Conservation (phyloP, 2,888 invertebrate species). For the Platycnemis pennipes region DNA sequence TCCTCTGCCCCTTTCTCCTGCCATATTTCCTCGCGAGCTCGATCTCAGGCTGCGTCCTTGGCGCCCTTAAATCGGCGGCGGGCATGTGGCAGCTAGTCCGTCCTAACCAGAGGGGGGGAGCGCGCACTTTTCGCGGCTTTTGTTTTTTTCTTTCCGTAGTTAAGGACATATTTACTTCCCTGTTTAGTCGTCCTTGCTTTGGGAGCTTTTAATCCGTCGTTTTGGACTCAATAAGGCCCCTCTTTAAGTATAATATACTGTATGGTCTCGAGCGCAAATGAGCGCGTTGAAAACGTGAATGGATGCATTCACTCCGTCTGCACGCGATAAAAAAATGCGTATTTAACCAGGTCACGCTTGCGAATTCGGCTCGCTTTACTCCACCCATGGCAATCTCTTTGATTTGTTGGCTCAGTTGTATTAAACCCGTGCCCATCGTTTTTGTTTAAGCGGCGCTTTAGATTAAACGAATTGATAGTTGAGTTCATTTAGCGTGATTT, state of each 20-base stretch:
- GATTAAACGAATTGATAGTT: constrained; percentile 27
- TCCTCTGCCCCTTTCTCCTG: neutral
- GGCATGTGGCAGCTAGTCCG: no score
- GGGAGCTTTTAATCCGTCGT: neutral
- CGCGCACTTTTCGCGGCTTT: neutral
- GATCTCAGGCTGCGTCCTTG: neutral
- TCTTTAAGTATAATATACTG: constrained; percentile 45
- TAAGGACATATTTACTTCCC: neutral
- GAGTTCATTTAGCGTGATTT: constrained; percentile 36
- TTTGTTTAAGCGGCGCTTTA: constrained; percentile 14
- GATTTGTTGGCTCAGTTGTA: constrained; percentile 55
- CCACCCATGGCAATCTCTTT: constrained; percentile 3
- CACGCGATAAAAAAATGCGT: neutral
- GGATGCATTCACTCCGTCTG: neutral
- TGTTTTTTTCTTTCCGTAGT: neutral
- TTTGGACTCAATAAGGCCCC: neutral
- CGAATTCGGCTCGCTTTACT: constrained; percentile 28
- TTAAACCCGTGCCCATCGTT: neutral
- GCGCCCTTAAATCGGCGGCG: neutral
- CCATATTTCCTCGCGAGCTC: neutral
- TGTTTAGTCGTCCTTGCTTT: neutral
- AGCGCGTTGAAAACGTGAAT: constrained; percentile 34
- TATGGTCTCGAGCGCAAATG: neutral
- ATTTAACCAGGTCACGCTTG: constrained; percentile 36
- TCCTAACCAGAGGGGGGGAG: neutral